phyloP scores from a whole-genome alignment of 2,113 vertebrate genomes.

The Lepisosteus oculatus region DNA sequence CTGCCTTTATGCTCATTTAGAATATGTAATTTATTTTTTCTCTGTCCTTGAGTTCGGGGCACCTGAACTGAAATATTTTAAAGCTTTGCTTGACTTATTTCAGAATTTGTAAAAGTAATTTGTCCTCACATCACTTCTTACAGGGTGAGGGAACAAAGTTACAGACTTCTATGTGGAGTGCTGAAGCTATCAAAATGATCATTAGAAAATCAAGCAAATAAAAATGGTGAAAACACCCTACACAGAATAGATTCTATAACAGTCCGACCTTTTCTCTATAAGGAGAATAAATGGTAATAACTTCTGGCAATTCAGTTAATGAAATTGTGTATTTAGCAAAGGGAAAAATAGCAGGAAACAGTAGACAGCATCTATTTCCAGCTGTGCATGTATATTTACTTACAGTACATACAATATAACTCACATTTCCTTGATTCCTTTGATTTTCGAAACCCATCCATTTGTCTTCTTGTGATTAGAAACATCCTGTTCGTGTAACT shows the following conservation, averaged over 20 bases:
- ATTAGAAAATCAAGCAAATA: conserved; percentile 43
- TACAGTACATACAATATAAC: neutral
- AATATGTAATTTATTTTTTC: conserved; percentile 24
- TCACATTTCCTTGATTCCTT: neutral
- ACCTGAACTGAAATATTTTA: neutral
- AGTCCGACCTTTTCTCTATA: conserved; percentile 44
- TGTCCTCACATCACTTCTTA: conserved; percentile 11
- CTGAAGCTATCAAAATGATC: neutral
- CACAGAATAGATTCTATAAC: conserved; percentile 26
- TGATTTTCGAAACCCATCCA: neutral
- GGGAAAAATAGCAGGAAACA: neutral
- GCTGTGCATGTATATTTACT: neutral
- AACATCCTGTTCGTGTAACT: conserved; percentile 25
- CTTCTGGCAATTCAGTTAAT: conserved; percentile 57
- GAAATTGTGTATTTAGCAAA: conserved; percentile 50
- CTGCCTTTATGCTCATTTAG: conserved; percentile 23
- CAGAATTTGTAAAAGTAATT: conserved; percentile 23
- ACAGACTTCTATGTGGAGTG: neutral
- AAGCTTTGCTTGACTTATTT: conserved; percentile 20
- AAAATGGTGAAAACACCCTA: conserved; percentile 28
- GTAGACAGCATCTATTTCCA: neutral
- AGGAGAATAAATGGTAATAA: conserved; percentile 22
- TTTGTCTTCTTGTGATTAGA: conserved; percentile 24
- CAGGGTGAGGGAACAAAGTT: conserved; percentile 26
- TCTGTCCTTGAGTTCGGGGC: conserved; percentile 13